A percentile compares a stretch with the other conserved stretches of the same genome.
These are phyloP conservation scores for Folsomia candida DNA, from an alignment of 2,888 invertebrate species.

Conservation along the genomic window DNA sequence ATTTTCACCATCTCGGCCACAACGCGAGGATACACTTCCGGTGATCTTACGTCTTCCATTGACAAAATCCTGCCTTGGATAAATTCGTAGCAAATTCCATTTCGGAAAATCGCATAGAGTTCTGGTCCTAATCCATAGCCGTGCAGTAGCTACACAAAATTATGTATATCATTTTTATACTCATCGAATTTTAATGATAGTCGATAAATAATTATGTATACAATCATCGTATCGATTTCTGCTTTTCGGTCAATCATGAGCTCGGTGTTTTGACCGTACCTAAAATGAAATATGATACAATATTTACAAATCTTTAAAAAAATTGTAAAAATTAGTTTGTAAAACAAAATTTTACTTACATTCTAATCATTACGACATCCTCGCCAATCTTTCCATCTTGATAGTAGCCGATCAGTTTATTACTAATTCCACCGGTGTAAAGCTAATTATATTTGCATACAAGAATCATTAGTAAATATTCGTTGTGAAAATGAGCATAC, in stretches of 20 bases:
- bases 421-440: slow-evolving; percentile 92
- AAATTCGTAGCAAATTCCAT: slow-evolving; percentile 89
- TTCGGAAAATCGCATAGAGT: slow-evolving; percentile 84
- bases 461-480: too few relatives aligned
- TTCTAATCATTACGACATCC: slow-evolving; percentile 77
- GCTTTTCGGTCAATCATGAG: slow-evolving; percentile 82
- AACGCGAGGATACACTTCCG: slow-evolving; percentile 69
- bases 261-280: slow-evolving; percentile 89
- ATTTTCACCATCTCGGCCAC: slow-evolving; percentile 80
- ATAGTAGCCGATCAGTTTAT: slow-evolving; percentile 80
- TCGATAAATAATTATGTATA: slow-evolving; percentile 21
- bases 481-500: neutral
- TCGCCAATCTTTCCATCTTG: slow-evolving; percentile 55
- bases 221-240: slow-evolving; percentile 63
- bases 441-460: slow-evolving; percentile 67
- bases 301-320: too few relatives aligned
- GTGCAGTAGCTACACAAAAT: slow-evolving; percentile 61
- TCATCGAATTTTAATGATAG: neutral
- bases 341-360: too few relatives aligned
- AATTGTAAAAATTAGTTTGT: too few relatives aligned
- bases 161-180: slow-evolving; percentile 9
- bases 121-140: slow-evolving; percentile 77
- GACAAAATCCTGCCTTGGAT: slow-evolving; percentile 75
- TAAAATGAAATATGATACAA: neutral
- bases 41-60: slow-evolving; percentile 63